Conservation (phyloP, 23 tunicate genomes). For the Diplosoma virens region DNA sequence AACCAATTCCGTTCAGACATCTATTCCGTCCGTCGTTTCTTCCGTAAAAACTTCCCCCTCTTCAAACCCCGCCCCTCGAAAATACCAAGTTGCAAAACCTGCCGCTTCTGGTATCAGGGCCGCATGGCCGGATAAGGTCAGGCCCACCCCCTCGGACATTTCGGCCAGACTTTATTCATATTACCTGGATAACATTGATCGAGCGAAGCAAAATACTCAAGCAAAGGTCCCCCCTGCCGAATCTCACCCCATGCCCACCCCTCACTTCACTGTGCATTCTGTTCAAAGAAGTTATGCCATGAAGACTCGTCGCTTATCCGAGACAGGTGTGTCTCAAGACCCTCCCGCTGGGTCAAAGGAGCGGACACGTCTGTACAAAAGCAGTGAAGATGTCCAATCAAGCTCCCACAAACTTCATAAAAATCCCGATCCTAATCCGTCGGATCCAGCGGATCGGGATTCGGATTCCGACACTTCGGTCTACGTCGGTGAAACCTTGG, state of each 20-base stretch:
- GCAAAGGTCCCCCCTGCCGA: conserved; percentile 32
- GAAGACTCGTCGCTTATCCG: conserved; percentile 7
- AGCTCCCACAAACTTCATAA: background rate
- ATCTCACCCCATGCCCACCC: conserved; percentile 71
- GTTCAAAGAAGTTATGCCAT: conserved; percentile 14
- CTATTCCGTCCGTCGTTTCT: background rate
- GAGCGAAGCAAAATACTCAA: conserved; percentile 27
- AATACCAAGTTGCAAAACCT: conserved; percentile 54
- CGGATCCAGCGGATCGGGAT: conserved; percentile 9
- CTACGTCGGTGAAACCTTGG: conserved; percentile 66
- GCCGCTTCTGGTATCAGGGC: conserved; percentile 44
- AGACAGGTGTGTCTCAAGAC: background rate
- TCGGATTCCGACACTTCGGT: conserved; percentile 63
- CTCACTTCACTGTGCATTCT: conserved; percentile 55
- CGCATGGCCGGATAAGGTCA: conserved; percentile 11
- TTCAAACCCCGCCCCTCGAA: background rate
- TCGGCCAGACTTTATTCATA: conserved; percentile 49
- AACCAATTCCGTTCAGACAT: background rate
- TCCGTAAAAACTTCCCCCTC: conserved; percentile 3
- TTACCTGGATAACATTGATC: conserved; percentile 65
- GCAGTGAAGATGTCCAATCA: conserved; percentile 2
- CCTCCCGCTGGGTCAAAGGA: background rate
- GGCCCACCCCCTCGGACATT: conserved; percentile 32
- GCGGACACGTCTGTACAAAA: background rate
- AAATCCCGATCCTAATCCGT: too few relatives aligned